Conservation (phyloP, 2,888 invertebrate genomes). For the Luperina testacea region DNA sequence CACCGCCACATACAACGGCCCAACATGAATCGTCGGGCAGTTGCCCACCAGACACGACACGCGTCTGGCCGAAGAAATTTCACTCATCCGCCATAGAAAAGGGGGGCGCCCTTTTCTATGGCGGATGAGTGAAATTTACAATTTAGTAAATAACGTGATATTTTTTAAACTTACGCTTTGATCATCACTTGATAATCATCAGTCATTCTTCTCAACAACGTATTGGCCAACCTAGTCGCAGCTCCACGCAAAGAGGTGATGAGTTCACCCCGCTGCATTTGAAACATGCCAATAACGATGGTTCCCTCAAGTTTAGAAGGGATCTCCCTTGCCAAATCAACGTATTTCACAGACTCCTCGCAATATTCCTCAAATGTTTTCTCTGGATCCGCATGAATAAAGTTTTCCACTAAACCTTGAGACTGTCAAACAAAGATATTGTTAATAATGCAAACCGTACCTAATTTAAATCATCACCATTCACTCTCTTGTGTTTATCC, state of each 20-base stretch:
- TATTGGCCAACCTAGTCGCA: conserved; percentile 92
- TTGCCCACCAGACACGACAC: too few relatives aligned
- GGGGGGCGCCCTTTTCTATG: too few relatives aligned
- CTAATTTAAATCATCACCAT: not conserved
- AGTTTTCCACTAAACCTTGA: conserved; percentile 91
- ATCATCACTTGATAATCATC: conserved; percentile 95
- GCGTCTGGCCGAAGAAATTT: too few relatives aligned
- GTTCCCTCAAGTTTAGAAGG: conserved; percentile 91
- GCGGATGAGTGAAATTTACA: not conserved
- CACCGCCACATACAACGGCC: too few relatives aligned
- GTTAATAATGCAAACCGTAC: not conserved
- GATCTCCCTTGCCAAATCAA: conserved; percentile 91
- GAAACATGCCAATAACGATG: conserved; percentile 95
- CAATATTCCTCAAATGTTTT: conserved; percentile 92
- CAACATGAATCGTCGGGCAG: too few relatives aligned
- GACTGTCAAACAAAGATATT: conserved; percentile 81
- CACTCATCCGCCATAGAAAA: too few relatives aligned
- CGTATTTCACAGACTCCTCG: conserved; percentile 91
- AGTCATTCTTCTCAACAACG: conserved; percentile 93
- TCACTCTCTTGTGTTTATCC: not conserved
- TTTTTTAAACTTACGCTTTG: conserved; percentile 90
- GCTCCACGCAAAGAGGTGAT: conserved; percentile 92
- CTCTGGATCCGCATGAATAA: conserved; percentile 91
- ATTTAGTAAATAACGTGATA: conserved; percentile 1
- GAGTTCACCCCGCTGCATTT: conserved; percentile 94